Evolutionary conservation across 2,888 invertebrate genomes (phyloP).

Genomic region (Lochmaea capreae): DNA sequence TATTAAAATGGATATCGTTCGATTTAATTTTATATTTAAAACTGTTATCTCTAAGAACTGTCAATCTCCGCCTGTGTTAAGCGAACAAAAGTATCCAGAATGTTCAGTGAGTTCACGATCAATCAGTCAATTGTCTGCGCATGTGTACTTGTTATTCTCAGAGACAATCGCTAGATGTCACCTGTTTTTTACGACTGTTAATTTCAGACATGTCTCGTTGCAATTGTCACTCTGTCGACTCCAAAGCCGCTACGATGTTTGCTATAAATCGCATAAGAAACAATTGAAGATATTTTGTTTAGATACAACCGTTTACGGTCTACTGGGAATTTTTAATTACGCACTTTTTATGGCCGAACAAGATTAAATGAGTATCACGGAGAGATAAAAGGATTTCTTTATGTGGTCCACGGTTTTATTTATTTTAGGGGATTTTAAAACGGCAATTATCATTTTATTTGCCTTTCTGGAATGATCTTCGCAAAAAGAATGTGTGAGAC

Average conservation of each 20-base stretch:
- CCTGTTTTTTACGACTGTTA: constrained; percentile 59
- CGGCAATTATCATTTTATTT: constrained; percentile 20
- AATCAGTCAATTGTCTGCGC: constrained; percentile 58
- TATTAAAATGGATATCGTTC: too few relatives aligned
- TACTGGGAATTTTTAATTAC: constrained; percentile 56
- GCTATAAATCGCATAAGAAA: constrained; percentile 55
- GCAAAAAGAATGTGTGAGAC: neutral
- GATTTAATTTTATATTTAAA: neutral
- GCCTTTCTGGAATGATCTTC: neutral
- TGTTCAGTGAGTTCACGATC: constrained; percentile 47
- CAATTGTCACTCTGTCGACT: constrained; percentile 58
- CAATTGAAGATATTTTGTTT: constrained; percentile 57
- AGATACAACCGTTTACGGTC: constrained; percentile 55
- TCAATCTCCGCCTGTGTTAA: constrained; percentile 18
- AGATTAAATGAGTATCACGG: constrained; percentile 40
- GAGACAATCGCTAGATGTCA: constrained; percentile 59
- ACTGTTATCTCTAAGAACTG: neutral
- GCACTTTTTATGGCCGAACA: constrained; percentile 46
- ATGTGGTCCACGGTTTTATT: constrained; percentile 42
- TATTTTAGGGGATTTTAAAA: constrained; percentile 38
- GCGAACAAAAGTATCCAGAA: constrained; percentile 16
- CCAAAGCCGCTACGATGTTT: constrained; percentile 49
- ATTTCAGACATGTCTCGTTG: constrained; percentile 59
- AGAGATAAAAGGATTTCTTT: constrained; percentile 43
- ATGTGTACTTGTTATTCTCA: constrained; percentile 52